Conservation (phyloP, 2,888 invertebrate genomes). For the Lycia hirtaria region DNA sequence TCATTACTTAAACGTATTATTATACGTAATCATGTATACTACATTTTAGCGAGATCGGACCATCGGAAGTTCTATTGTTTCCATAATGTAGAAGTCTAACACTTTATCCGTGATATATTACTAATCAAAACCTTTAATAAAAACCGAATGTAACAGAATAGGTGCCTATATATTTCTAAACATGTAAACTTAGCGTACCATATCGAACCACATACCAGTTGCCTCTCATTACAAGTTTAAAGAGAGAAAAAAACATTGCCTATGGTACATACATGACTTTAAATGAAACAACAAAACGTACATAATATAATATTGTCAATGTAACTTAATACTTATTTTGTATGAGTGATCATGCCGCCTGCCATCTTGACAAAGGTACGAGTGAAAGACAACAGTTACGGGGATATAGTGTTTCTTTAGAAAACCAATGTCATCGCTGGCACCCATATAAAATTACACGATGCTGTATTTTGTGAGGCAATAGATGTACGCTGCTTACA, state of each 20-base stretch:
- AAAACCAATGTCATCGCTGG: slow-evolving; percentile 76
- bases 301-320: slow-evolving; percentile 29
- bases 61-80: no score
- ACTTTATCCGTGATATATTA: no score
- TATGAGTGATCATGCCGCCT: slow-evolving; percentile 62
- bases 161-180: no score
- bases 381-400: slow-evolving; percentile 51
- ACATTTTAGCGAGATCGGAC: no score
- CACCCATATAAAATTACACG: slow-evolving; percentile 74
- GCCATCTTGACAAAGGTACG: slow-evolving; percentile 51
- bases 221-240: neutral
- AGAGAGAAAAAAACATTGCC: no score
- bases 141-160: no score
- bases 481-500: slow-evolving; percentile 73
- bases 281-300: slow-evolving; percentile 26
- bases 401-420: slow-evolving; percentile 71
- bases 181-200: no score
- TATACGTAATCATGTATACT: no score
- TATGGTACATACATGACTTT: slow-evolving; percentile 4
- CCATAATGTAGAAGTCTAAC: no score
- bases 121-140: no score
- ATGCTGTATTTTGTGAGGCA: slow-evolving; percentile 72
- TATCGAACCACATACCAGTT: neutral
- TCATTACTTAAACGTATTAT: no score
- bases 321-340: slow-evolving; percentile 63